Evolutionary conservation across 2,113 vertebrate genomes (phyloP).

Genomic region (Pseudorhombus dupliciocellatus): DNA sequence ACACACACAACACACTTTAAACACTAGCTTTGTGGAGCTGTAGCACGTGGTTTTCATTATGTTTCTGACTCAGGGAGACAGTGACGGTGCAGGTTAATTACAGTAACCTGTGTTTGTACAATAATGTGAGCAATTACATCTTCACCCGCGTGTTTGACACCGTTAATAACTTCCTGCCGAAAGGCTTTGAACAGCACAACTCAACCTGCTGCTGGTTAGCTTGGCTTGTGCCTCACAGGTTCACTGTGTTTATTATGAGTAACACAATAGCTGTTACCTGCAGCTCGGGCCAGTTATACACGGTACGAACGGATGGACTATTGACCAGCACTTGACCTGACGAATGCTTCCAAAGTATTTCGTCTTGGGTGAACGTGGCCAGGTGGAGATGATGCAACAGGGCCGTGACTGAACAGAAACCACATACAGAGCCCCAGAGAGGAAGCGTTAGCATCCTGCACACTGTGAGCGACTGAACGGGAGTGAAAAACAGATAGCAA

Average conservation of each 20-base stretch:
- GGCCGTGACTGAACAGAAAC: neutral
- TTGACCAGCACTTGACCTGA: neutral
- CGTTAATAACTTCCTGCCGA: neutral
- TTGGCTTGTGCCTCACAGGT: neutral
- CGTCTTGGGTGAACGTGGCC: neutral
- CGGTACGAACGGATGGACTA: neutral
- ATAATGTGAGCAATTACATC: neutral
- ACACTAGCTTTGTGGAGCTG: neutral
- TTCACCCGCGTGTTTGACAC: neutral
- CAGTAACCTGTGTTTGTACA: neutral
- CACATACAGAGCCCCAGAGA: neutral
- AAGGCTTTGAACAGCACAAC: neutral
- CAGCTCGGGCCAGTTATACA: neutral
- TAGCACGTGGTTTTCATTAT: neutral
- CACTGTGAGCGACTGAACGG: neutral
- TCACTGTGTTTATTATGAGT: neutral
- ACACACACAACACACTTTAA: neutral
- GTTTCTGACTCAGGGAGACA: neutral
- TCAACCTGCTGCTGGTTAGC: neutral
- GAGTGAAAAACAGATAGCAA: neutral
- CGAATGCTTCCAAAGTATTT: neutral
- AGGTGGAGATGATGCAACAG: neutral
- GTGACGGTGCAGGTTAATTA: neutral
- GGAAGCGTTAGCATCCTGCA: neutral
- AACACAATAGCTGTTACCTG: neutral